phyloP scores from a whole-genome alignment of 2,797 vertebrate genomes.

The Natrix natrix region DNA sequence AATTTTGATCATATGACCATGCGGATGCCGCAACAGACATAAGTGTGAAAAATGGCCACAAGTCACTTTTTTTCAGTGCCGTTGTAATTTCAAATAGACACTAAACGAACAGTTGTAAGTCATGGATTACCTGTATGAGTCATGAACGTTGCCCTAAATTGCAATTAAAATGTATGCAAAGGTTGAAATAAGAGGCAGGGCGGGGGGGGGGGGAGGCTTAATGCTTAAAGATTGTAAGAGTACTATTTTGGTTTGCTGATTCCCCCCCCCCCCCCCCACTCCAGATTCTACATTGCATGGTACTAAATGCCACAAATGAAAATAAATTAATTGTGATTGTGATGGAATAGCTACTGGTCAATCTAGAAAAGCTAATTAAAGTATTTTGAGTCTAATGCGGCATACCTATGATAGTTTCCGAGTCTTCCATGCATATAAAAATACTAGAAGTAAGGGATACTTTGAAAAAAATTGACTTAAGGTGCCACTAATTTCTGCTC shows the following conservation, averaged over 20 bases:
- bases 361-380: background rate
- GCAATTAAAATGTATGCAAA: conserved; percentile 29
- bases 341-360: background rate
- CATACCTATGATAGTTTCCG: background rate
- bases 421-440: background rate
- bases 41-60: background rate
- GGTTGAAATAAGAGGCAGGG: conserved; percentile 30
- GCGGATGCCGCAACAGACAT: background rate
- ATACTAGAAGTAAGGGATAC: background rate
- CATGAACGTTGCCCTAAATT: background rate
- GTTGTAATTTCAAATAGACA: background rate
- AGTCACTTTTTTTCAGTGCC: background rate
- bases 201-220: background rate
- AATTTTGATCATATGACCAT: background rate
- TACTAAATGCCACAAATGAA: background rate
- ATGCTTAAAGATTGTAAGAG: background rate
- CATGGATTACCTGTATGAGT: background rate
- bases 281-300: background rate
- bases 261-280: rapidly evolving
- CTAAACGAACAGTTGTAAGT: background rate
- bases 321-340: background rate
- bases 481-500: background rate
- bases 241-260: background rate
- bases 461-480: background rate
- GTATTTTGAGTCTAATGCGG: background rate